phyloP scores from a whole-genome alignment of 2,113 vertebrate species.

The Apistogramma diplotaenia region DNA sequence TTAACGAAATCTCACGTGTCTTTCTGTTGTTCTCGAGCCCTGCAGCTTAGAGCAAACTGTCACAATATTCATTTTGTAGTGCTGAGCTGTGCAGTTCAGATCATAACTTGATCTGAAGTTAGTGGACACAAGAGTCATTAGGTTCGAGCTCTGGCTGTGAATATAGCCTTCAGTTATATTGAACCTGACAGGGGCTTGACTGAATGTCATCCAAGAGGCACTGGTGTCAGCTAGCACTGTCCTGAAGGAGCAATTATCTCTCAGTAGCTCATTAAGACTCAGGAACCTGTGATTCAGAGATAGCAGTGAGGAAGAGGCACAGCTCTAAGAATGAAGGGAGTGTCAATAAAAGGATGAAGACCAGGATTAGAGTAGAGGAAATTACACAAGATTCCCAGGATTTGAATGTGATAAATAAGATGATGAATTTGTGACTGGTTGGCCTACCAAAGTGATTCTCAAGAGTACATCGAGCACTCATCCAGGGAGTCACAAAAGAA shows the following conservation, averaged over 20 bases:
- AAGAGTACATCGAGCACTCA: neutral
- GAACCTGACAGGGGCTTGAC: conserved; percentile 8
- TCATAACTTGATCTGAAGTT: conserved; percentile 24
- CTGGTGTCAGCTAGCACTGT: conserved; percentile 33
- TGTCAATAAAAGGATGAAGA: neutral
- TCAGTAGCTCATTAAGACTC: conserved; percentile 45
- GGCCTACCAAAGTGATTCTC: neutral
- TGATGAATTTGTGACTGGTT: neutral
- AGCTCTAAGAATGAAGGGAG: neutral
- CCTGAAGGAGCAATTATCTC: conserved; percentile 63
- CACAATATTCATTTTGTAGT: neutral
- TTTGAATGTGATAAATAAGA: neutral
- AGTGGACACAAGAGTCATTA: conserved; percentile 28
- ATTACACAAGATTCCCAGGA: neutral
- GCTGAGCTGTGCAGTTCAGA: neutral
- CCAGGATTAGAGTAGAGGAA: neutral
- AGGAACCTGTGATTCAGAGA: conserved; percentile 12
- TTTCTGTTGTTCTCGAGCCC: neutral
- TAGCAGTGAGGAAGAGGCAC: neutral
- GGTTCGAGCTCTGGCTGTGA: neutral
- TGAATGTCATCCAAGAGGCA: conserved; percentile 35
- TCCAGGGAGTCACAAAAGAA: neutral
- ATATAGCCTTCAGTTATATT: conserved; percentile 7
- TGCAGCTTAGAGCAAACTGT: neutral
- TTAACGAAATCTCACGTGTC: neutral